Evolutionary conservation across 2,113 vertebrate genomes (phyloP), one percentile per base, ranked within the genome.

Genomic region (Gila orcuttii): DNA sequence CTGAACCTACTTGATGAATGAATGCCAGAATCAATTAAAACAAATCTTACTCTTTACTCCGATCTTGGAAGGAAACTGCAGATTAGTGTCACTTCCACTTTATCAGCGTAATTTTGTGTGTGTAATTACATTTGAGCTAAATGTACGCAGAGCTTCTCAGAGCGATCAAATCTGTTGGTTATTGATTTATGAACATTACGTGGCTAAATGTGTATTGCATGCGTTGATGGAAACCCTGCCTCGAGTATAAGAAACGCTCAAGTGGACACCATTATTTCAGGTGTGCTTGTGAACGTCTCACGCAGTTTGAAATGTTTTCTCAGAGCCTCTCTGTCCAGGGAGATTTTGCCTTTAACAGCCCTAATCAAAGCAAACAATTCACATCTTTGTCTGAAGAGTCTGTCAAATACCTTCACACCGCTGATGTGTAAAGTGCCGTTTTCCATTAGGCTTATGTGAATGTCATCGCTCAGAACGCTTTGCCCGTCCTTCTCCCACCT

Each of bases 401-500:
- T 8, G 74, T 89, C 83, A 85, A 79, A 83, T 93, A 98, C 97
- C 96, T 96, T 95, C 83, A 97, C 79, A 11, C 85, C 85, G 71
- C 80, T 89, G 88, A 98, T 96, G 94, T 96, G 94, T 89, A 99
- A 91, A 31, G 96, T 98, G 88, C 97, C 96, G 0, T 97, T 98
- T 91, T 97, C 96, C 94, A 97, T 93, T 71, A 97, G 91, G 88
- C 84, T 96, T 92, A 96, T 21, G 1, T 93, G 95, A 47, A 93
- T 90, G 78, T 95, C 94, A 62, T 93, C 94, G 84, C 91, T 94
- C 88, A 92, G 92, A 85, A 99, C 90, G 89, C 87, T 92, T 39
- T 93, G 94, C 50, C 96, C 96, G 0, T 98, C 96, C 89, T 97
- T 99, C 92, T 96, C 95, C 98, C 97, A 98, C 0, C 89, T 95